Conservation (phyloP, 1,140 invertebrate species). For the Hycleus phaleratus region DNA sequence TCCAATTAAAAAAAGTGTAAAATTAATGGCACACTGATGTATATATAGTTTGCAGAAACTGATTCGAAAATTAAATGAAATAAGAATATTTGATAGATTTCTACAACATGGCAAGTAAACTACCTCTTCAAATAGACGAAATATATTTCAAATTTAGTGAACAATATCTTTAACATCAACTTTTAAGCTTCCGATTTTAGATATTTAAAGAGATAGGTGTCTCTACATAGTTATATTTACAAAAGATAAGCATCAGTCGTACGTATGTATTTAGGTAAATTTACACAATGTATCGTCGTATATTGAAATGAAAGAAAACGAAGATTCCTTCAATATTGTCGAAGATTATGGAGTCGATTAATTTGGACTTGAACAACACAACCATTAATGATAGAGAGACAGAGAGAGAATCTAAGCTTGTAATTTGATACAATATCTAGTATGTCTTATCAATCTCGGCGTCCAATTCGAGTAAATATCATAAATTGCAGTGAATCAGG, state of each 20-base stretch:
- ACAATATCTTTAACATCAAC: conserved; percentile 13
- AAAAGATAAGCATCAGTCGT: conserved; percentile 28
- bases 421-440: too few species aligned
- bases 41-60: conserved; percentile 5
- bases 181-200: conserved; percentile 2
- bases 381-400: too few species aligned
- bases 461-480: too few species aligned
- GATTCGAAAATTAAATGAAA: too few species aligned
- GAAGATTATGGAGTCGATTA: too few species aligned
- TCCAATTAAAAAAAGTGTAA: conserved; percentile 3
- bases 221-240: conserved; percentile 23
- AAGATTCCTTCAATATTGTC: too few species aligned
- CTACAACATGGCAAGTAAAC: conserved; percentile 19
- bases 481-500: too few species aligned
- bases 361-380: too few species aligned
- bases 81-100: conserved; percentile 9
- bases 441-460: too few species aligned
- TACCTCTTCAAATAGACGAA: conserved; percentile 19
- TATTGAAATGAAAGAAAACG: too few species aligned
- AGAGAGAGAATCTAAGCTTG: too few species aligned
- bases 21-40: conserved; percentile 18
- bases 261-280: conserved; percentile 14
- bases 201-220: conserved; percentile 13
- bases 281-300: not conserved
- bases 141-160: too few species aligned